These are phyloP conservation scores for Lamellibrachia columna DNA, from an alignment of 2,888 invertebrate species.

Conservation along the genomic window DNA sequence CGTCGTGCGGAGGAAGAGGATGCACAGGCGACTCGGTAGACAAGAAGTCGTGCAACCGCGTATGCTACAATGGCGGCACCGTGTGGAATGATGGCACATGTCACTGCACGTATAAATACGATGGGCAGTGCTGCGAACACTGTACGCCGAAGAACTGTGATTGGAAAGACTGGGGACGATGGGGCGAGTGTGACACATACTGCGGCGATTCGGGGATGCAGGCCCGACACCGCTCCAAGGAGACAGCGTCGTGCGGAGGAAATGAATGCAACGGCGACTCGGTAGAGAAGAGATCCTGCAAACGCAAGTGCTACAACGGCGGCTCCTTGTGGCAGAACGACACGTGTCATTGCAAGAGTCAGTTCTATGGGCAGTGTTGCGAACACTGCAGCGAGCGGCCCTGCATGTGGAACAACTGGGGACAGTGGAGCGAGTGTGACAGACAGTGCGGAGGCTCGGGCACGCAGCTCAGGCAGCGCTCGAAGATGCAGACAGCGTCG, in stretches of 20 bases:
- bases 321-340: no score
- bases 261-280: no score
- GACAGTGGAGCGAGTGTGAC: background rate
- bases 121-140: background rate
- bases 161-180: no score
- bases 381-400: background rate
- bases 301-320: no score
- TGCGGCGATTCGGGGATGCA: no score
- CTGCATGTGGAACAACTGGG: background rate
- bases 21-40: background rate
- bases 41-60: background rate
- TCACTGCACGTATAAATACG: background rate
- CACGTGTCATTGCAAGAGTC: background rate
- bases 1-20: background rate
- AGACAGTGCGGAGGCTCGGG: background rate
- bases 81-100: background rate
- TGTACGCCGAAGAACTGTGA: no score
- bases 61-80: background rate
- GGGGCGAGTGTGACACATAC: no score
- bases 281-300: no score
- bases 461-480: background rate
- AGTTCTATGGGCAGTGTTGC: background rate
- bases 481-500: background rate
- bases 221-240: no score
- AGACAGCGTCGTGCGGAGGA: no score